Conservation (phyloP, 2,797 vertebrate species). For the Rachycentron canadum region DNA sequence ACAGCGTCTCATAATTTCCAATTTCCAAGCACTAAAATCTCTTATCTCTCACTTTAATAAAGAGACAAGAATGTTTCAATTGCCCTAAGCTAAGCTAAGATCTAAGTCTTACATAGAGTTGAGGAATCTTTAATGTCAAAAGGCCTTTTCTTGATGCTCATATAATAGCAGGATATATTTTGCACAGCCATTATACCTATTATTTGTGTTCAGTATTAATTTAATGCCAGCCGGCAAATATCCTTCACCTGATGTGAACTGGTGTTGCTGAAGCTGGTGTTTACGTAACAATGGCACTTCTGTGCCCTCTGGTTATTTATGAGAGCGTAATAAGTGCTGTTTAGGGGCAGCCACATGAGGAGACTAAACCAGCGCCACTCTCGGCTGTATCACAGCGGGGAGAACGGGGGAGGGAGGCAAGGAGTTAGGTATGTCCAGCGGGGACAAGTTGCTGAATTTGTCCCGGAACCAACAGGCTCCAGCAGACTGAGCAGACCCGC, state of each 20-base stretch:
- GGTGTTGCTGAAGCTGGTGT: conserved; percentile 31
- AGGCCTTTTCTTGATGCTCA: neutral
- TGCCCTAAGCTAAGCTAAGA: neutral
- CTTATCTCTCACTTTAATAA: conserved; percentile 5
- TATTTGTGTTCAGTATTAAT: conserved; percentile 1
- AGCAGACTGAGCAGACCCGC: conserved; percentile 43
- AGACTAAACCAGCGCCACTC: conserved; percentile 29
- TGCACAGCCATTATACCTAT: neutral
- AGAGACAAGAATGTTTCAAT: neutral
- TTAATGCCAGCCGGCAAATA: conserved; percentile 23
- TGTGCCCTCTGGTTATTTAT: conserved; percentile 65
- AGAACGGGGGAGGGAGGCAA: conserved; percentile 1
- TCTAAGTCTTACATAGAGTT: neutral
- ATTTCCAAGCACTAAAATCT: neutral
- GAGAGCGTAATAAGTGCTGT: conserved; percentile 60
- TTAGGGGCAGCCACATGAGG: conserved; percentile 51
- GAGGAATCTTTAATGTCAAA: neutral
- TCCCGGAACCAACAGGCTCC: conserved; percentile 39
- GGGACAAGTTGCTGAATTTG: conserved; percentile 54
- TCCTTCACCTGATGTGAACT: conserved; percentile 28
- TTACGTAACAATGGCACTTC: conserved; percentile 52
- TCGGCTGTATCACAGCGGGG: conserved; percentile 48
- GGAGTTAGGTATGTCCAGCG: conserved; percentile 33
- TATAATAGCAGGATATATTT: too few species aligned
- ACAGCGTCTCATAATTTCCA: conserved; percentile 18